Evolutionary conservation across 2,888 invertebrate genomes (phyloP).

Genomic region (Trichopria drosophilae): DNA sequence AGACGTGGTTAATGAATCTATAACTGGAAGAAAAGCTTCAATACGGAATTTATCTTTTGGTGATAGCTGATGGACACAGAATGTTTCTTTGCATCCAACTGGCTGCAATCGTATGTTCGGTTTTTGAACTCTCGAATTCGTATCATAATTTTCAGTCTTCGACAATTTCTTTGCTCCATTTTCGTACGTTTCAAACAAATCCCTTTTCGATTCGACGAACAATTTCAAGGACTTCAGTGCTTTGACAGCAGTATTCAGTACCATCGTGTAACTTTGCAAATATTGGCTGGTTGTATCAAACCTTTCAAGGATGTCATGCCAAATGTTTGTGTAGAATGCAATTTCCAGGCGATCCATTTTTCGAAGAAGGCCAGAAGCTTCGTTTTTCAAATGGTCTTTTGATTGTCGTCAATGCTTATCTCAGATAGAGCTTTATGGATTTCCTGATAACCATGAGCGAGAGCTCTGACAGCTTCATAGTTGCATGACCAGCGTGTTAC

Average conservation of each 20-base stretch:
- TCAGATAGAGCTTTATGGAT: slow-evolving; percentile 29
- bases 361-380: slow-evolving; percentile 30
- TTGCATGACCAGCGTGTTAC: slow-evolving; percentile 35
- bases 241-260: slow-evolving; percentile 35
- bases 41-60: slow-evolving; percentile 18
- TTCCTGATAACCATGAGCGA: slow-evolving; percentile 33
- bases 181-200: slow-evolving; percentile 36
- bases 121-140: too few relatives aligned
- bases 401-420: slow-evolving; percentile 30
- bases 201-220: slow-evolving; percentile 37
- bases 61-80: too few relatives aligned
- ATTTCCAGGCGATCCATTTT: slow-evolving; percentile 35
- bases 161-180: slow-evolving; percentile 33
- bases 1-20: slow-evolving; percentile 10
- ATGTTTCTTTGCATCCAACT: too few relatives aligned
- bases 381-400: slow-evolving; percentile 29
- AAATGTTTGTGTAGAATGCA: slow-evolving; percentile 51
- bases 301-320: slow-evolving; percentile 38
- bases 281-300: slow-evolving; percentile 16
- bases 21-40: slow-evolving; percentile 11
- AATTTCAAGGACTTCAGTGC: slow-evolving; percentile 36
- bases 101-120: too few relatives aligned
- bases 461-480: slow-evolving; percentile 36
- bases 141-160: too few relatives aligned
- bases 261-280: slow-evolving; percentile 31